A percentile compares a stretch with the other conserved stretches of the same genome.
These are phyloP conservation scores for Dicycla oo DNA, from an alignment of 2,888 invertebrate species.

Conservation along the genomic window DNA sequence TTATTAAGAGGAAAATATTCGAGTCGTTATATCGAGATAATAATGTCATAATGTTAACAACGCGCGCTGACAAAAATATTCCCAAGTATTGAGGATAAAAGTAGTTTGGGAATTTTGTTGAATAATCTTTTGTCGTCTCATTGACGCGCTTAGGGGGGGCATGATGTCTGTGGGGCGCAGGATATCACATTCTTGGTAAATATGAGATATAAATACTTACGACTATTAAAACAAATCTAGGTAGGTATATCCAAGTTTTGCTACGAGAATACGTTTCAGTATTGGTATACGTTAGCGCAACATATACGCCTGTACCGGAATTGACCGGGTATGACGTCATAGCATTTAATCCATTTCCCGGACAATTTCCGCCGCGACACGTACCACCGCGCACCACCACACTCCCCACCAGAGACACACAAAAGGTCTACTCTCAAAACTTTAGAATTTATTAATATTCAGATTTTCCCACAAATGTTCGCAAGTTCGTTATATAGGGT, in stretches of 20 bases:
- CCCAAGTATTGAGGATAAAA: slow-evolving; percentile 32
- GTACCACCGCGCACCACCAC: too few species aligned
- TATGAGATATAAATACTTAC: not conserved
- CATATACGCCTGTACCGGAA: too few species aligned
- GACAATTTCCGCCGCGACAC: slow-evolving; percentile 10
- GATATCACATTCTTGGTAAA: not conserved
- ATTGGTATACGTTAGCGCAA: too few species aligned
- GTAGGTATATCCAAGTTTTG: too few species aligned
- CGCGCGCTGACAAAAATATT: slow-evolving; percentile 11
- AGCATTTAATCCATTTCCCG: slow-evolving; percentile 3
- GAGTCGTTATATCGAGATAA: slow-evolving; percentile 36
- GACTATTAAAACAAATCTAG: too few species aligned
- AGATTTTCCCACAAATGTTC: too few species aligned
- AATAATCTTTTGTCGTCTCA: slow-evolving; percentile 31
- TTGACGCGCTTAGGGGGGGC: not conserved
- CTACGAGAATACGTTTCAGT: too few species aligned
- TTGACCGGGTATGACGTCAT: too few species aligned
- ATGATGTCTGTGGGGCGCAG: not conserved
- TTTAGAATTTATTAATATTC: too few species aligned
- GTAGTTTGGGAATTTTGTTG: slow-evolving; percentile 25
- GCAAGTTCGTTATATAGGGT: too few species aligned
- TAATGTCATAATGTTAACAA: slow-evolving; percentile 31
- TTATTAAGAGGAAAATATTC: slow-evolving; percentile 35
- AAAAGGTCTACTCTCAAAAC: too few species aligned
- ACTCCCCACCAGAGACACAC: too few species aligned